Evolutionary conservation across 2,113 vertebrate genomes (phyloP).

Genomic region (Electrona antarctica): DNA sequence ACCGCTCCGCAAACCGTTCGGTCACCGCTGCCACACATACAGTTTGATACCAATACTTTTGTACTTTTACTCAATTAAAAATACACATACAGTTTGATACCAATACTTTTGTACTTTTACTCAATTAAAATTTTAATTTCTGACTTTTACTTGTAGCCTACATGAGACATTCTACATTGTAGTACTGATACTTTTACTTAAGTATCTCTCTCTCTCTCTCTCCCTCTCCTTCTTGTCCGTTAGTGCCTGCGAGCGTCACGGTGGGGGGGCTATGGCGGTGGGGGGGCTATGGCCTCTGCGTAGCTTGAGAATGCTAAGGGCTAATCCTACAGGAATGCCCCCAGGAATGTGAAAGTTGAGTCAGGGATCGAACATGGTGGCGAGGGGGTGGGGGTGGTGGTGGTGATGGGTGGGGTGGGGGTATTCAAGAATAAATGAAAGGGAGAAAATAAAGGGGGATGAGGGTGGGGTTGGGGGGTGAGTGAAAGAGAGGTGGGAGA

Average conservation of each 20-base stretch:
- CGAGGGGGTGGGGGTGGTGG: conserved; percentile 28
- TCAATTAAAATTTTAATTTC: too few species aligned
- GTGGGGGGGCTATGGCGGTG: conserved; percentile 70
- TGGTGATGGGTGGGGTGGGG: conserved; percentile 10
- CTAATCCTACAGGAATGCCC: conserved; percentile 77
- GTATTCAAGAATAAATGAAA: conserved; percentile 71
- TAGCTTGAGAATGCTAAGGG: conserved; percentile 74
- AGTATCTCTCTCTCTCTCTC: background rate
- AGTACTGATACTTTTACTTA: too few species aligned
- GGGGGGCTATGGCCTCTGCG: conserved; percentile 68
- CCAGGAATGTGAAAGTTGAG: conserved; percentile 78
- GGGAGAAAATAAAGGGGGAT: conserved; percentile 57
- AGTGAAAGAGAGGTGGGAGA: conserved; percentile 55
- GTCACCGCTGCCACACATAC: too few species aligned
- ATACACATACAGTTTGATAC: too few species aligned
- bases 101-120: too few species aligned
- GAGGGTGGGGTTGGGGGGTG: conserved; percentile 31
- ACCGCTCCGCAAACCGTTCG: too few species aligned
- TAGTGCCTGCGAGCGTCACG: conserved; percentile 73
- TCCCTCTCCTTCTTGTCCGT: conserved; percentile 49
- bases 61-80: too few species aligned
- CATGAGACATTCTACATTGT: too few species aligned
- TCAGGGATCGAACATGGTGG: conserved; percentile 75
- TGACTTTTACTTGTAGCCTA: too few species aligned
- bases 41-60: too few species aligned